phyloP scores from a whole-genome alignment of 2,888 invertebrate species.

The Eupithecia pulchellata region DNA sequence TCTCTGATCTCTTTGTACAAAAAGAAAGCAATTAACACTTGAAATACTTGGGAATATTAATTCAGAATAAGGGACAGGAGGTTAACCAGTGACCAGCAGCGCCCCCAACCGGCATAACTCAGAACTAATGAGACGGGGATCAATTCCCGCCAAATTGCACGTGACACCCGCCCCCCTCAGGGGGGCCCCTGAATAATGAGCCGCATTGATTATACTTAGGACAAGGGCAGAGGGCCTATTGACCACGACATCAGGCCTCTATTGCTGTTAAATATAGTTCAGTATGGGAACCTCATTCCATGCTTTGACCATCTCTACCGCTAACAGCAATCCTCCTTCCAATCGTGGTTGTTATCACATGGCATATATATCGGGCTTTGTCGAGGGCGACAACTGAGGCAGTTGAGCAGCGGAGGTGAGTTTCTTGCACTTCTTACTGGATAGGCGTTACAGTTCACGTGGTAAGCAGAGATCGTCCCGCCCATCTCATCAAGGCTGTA shows the following conservation, averaged over 20 bases:
- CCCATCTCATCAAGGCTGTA: background rate
- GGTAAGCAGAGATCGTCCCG: background rate
- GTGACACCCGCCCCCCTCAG: constrained; percentile 15
- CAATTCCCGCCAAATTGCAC: constrained; percentile 31
- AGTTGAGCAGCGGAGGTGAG: background rate
- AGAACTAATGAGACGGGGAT: constrained; percentile 34
- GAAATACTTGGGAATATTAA: background rate
- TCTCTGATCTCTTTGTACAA: no score
- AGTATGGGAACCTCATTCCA: background rate
- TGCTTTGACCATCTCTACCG: background rate
- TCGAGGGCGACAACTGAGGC: no score
- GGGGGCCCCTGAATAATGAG: constrained; percentile 30
- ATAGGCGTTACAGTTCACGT: background rate
- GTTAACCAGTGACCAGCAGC: constrained; percentile 4
- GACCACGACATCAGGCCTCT: background rate
- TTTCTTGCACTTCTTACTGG: background rate
- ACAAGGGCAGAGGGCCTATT: constrained; percentile 8
- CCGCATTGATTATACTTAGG: constrained; percentile 27
- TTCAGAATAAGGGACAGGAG: background rate
- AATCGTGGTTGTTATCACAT: background rate
- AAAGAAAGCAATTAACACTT: no score
- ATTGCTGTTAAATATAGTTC: no score
- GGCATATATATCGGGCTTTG: background rate
- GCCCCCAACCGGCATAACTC: constrained; percentile 28
- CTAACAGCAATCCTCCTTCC: background rate